phyloP scores from a whole-genome alignment of 2,888 invertebrate species.

The Drosophila gaucha region DNA sequence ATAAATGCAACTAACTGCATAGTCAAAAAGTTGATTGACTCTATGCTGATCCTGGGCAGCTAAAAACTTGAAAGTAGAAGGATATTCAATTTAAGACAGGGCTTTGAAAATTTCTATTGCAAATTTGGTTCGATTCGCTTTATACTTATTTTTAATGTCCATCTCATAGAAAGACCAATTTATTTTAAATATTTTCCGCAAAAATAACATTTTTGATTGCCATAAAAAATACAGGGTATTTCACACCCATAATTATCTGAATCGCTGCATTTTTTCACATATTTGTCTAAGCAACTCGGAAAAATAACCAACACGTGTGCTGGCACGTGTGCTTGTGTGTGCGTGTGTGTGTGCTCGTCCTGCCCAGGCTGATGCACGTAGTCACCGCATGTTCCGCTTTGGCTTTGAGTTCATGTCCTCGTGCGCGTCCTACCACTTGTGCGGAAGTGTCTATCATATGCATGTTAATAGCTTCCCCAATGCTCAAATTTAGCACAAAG shows the following conservation, averaged over 20 bases:
- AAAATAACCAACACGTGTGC: conserved; percentile 41
- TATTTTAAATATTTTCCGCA: no score
- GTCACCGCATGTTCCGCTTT: conserved; percentile 63
- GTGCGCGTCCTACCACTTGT: conserved; percentile 57
- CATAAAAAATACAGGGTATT: conserved; percentile 28
- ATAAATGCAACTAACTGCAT: not conserved
- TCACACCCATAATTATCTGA: not conserved
- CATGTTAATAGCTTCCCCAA: conserved; percentile 69
- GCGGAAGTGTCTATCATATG: conserved; percentile 80
- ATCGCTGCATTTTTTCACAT: conserved; percentile 16
- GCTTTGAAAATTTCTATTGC: no score
- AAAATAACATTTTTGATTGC: no score
- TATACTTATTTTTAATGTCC: not conserved
- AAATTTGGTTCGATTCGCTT: not conserved
- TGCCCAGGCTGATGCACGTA: conserved; percentile 61
- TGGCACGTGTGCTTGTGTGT: conserved; percentile 2
- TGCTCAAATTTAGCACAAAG: conserved; percentile 20
- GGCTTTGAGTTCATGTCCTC: conserved; percentile 55
- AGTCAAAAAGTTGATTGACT: not conserved
- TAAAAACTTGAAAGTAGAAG: no score
- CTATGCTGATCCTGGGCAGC: no score
- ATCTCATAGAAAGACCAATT: no score
- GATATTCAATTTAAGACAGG: no score
- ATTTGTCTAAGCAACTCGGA: conserved; percentile 31
- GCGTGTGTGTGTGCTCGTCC: conserved; percentile 10